phyloP scores from a whole-genome alignment of 92 coral and sea anemone species.

The Palythoa caribaeorum region DNA sequence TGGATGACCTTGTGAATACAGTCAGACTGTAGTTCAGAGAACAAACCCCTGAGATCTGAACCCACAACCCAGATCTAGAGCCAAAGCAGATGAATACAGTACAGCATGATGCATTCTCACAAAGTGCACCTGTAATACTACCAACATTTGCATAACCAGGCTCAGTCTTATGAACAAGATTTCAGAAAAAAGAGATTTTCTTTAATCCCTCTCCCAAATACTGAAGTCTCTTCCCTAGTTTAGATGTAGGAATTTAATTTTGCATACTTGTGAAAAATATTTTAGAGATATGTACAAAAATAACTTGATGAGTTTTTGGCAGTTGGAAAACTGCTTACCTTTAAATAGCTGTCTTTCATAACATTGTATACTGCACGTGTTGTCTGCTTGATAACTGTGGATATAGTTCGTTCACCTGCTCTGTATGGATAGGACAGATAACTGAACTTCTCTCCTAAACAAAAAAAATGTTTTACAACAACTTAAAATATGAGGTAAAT shows the following conservation, averaged over 20 bases:
- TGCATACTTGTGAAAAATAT: not conserved
- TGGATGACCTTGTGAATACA: conserved; percentile 31
- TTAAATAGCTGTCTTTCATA: conserved; percentile 42
- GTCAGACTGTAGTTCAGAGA: conserved; percentile 30
- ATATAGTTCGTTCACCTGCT: conserved; percentile 36
- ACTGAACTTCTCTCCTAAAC: conserved; percentile 33
- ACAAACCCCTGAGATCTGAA: conserved; percentile 27
- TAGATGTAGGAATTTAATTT: conserved; percentile 13
- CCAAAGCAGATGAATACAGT: conserved; percentile 32
- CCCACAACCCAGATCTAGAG: conserved; percentile 35
- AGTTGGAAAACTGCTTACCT: conserved; percentile 43
- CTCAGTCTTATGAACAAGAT: conserved; percentile 35
- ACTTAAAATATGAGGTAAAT: conserved; percentile 26
- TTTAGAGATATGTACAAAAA: conserved; percentile 31
- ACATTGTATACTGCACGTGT: conserved; percentile 40
- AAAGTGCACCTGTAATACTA: conserved; percentile 27
- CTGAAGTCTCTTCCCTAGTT: conserved; percentile 27
- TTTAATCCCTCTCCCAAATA: conserved; percentile 22
- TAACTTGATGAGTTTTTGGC: conserved; percentile 25
- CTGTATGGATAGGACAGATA: conserved; percentile 40
- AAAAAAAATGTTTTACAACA: conserved; percentile 20
- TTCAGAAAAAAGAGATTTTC: conserved; percentile 24
- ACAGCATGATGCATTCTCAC: conserved; percentile 18
- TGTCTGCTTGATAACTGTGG: conserved; percentile 38
- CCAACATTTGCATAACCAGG: conserved; percentile 4